Percentiles rank a stretch among this genome's conserved stretches.
Evolutionary conservation across 1,140 invertebrate species (phyloP).

Genomic region (Plectrocnemia conspersa): DNA sequence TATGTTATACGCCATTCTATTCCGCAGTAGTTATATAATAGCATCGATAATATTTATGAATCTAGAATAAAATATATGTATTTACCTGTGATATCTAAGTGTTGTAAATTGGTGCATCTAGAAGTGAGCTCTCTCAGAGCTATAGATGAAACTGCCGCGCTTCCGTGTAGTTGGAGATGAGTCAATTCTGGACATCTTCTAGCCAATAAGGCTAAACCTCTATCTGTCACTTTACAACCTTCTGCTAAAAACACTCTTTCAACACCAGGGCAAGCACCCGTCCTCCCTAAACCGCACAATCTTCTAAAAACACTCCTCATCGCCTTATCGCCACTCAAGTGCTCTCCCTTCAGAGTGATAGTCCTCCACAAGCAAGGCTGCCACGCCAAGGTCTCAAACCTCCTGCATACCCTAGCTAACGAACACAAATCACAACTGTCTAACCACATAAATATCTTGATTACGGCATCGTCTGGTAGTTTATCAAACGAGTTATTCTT

Average conservation of each 20-base stretch:
- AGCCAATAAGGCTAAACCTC: conserved; percentile 63
- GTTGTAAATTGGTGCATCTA: conserved; percentile 64
- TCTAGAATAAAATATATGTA: too few relatives aligned
- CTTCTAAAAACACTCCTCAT: conserved; percentile 60
- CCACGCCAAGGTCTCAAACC: conserved; percentile 77
- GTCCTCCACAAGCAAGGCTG: conserved; percentile 70
- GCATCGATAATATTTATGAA: conserved; percentile 12
- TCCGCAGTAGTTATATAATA: neutral
- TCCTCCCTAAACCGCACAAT: conserved; percentile 54
- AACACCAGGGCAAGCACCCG: conserved; percentile 56
- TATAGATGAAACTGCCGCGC: conserved; percentile 53
- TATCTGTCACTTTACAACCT: conserved; percentile 70
- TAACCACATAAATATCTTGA: conserved; percentile 69
- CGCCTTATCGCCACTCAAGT: conserved; percentile 63
- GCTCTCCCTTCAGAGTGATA: conserved; percentile 61
- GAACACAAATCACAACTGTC: conserved; percentile 68
- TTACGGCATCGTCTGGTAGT: conserved; percentile 53
- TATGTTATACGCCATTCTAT: too few relatives aligned
- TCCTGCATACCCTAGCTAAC: conserved; percentile 67
- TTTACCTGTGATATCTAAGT: conserved; percentile 70
- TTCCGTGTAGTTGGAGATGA: conserved; percentile 66
- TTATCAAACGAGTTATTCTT: conserved; percentile 49
- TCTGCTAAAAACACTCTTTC: conserved; percentile 66
- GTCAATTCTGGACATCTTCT: conserved; percentile 68
- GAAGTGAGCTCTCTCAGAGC: conserved; percentile 62